Percentiles rank a stretch among this genome's conserved stretches.
Conservation (phyloP, 1,140 invertebrate species). For the Drosophila cardini region DNA sequence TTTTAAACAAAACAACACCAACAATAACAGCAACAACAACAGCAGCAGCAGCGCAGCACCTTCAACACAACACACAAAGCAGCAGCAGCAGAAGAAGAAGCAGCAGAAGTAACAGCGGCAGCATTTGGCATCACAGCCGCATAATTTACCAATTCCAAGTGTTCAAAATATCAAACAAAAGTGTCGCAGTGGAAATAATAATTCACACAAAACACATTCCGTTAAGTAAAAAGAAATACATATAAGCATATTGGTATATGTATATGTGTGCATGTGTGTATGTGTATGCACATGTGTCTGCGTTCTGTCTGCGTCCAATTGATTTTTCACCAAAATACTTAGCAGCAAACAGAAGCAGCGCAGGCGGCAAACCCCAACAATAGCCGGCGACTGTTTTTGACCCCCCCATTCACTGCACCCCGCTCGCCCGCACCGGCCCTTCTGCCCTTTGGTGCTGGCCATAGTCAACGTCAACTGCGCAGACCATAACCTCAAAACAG, state of each 20-base stretch:
- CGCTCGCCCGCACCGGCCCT: neutral
- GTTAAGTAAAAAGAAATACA: neutral
- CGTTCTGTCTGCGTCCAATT: conserved; percentile 50
- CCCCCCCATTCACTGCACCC: neutral
- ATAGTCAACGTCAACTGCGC: neutral
- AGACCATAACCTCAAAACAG: conserved; percentile 63
- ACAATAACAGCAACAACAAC: conserved; percentile 3
- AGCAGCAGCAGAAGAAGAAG: neutral
- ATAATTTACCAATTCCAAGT: neutral
- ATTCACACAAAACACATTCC: neutral
- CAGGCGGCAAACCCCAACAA: conserved; percentile 18
- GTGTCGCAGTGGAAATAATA: neutral
- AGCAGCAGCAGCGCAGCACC: neutral
- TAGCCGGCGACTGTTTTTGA: conserved; percentile 28
- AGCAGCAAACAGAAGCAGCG: neutral
- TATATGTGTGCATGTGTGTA: conserved; percentile 42
- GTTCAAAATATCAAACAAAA: neutral
- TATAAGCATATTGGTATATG: conserved; percentile 31
- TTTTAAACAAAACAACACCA: conserved; percentile 49
- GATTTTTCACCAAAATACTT: conserved; percentile 68
- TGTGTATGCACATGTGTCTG: conserved; percentile 1
- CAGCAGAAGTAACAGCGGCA: neutral
- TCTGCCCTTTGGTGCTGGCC: neutral
- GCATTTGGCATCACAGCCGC: neutral
- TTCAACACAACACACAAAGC: neutral